Evolutionary conservation across 2,797 vertebrate genomes (phyloP), one percentile per base, ranked within the genome.

Genomic region (Acestrorhynchus altus): DNA sequence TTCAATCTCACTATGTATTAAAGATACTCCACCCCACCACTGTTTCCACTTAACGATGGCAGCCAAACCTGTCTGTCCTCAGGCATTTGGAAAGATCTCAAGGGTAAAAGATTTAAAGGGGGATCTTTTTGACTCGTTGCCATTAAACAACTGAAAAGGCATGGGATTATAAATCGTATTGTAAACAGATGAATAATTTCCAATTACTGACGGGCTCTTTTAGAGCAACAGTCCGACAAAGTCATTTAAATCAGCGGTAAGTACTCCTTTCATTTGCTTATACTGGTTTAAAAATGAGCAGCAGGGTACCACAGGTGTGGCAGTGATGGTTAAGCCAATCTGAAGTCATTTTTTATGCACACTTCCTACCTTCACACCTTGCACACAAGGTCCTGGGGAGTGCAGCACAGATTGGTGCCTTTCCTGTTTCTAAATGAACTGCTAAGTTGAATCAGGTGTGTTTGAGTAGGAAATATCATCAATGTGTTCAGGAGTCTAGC

Each of bases 141-240:
- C 31, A 31, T 74, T 46, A 60, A 79, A 51, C 18, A 68, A 68
- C 20, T 73, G 28, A 74, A 74, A 60, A 40, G 44, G 64, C 31
- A 68, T 68, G 71, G 26, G 31, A 24, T 59, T 51, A 16, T 68
- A 51, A 49, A 49, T 51, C 7, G 42, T 18, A 47, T 26, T 26
- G 63, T 47, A 67, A 47, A 67, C 65, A 67, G 65, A 67, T 67
- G 28, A 65, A 60, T 74, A 42, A 67, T 60, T 72, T 74, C 66
- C 47, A 51, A 51, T 51, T 52, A 35, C 16, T 4, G 18, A 20
- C 26, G 18, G 65, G 46, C 1, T 24, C 18, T 68, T 68, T 51
- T 51, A 35, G 24, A 18, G 18, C 46, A 31, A 15, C 7, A 35
- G 26, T 52, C 66, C 28, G 12, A 35, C 10, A 52, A 51, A 46